phyloP scores from a whole-genome alignment of 2,797 vertebrate genomes.

The Sitta carolinensis region DNA sequence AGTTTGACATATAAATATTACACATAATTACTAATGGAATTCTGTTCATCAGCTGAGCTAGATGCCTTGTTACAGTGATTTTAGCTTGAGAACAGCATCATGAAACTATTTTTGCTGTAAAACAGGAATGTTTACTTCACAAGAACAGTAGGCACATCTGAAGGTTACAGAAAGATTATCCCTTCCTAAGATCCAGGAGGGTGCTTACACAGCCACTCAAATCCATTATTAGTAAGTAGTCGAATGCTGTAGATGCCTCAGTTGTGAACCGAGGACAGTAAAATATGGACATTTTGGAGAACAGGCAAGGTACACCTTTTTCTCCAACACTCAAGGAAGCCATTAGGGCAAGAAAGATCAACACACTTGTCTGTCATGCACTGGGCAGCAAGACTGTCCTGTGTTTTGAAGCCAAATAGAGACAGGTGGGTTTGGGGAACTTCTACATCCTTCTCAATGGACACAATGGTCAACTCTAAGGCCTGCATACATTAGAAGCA shows the following conservation, averaged over 20 bases:
- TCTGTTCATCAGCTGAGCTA: neutral
- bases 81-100: too few relatives aligned
- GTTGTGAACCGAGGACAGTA: neutral
- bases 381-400: neutral
- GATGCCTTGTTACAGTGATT: neutral
- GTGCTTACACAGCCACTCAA: neutral
- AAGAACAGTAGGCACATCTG: fast-evolving
- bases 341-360: neutral
- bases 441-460: fast-evolving
- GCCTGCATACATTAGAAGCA: neutral
- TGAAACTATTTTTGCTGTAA: neutral
- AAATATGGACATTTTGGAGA: neutral
- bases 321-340: neutral
- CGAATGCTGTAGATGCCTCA: fast-evolving
- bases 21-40: neutral
- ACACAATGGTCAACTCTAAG: neutral
- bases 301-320: neutral
- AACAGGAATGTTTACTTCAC: neutral
- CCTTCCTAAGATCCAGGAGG: neutral
- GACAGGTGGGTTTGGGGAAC: neutral
- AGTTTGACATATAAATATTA: too few relatives aligned
- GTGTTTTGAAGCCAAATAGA: neutral
- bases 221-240: neutral
- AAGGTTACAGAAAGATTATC: neutral
- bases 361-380: fast-evolving